Base-by-base conservation (phyloP, 2,888 invertebrate species). In the Crepidodera aurea region DNA sequence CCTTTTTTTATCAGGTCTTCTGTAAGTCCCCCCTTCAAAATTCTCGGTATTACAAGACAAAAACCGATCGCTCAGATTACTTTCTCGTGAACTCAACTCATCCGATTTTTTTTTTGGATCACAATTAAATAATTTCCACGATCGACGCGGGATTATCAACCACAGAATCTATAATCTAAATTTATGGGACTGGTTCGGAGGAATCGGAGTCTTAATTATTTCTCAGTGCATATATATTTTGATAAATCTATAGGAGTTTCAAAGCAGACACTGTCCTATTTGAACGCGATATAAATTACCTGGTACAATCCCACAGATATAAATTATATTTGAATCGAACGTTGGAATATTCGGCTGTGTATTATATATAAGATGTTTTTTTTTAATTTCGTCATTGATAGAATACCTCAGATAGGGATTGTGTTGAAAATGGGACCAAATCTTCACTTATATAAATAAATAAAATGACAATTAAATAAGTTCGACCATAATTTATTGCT, bases 151-250 rank as follows among this genome's bases (percentile, higher is more conserved):
- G 42, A 42, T 42, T 42, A 19, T 16, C 42, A 16, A 42, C 42
- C 42, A 42, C 42, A 42, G 16, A 42, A 42, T 42, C 42, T 42
- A n/a, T n/a, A 42, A 42, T 42, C 42, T 16, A 42, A 42, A 42
- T 42, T 42, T 42, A 42, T 42, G 42, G 42, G 42, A 42, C 42
- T 42, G 42, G 42, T 42, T 42, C 42, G 15, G 18, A 16, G 42
- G 42, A 42, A 42, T 42, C 42, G 42, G n/a, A 42, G 10, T 42
- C 42, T 42, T 42, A 42, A 42, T 42, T 42, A 42, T 42, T 42
- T 42, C 42, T 42, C 42, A 16, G 42, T 42, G 42, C 16, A 39
- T 12, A 18, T 42, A 42, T 16, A 42, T 42, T 42, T 42, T 42
- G 42, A 42, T 42, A 42, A 42, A 42, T 42, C 42, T 42, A 15